Percentiles rank a stretch among this genome's conserved stretches.
These are phyloP conservation scores for Siphamia tubifer DNA, from an alignment of 2,113 vertebrate species.

Conservation along the genomic window DNA sequence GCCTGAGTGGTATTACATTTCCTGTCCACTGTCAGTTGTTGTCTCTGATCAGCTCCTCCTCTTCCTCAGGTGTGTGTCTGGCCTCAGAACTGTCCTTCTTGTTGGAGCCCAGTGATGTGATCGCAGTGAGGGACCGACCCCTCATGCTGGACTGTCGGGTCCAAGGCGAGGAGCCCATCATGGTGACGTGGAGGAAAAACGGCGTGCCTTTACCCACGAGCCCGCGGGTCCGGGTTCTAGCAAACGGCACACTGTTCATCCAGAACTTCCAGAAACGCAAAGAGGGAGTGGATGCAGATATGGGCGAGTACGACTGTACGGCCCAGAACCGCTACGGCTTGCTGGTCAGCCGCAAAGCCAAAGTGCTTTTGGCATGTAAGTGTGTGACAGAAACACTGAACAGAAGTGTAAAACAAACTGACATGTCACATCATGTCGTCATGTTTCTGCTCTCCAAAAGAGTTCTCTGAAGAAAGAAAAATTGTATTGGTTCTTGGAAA, in stretches of 20 bases:
- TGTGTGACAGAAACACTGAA: neutral
- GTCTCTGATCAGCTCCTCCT: neutral
- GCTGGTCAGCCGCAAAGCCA: constrained; percentile 79
- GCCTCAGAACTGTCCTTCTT: constrained; percentile 79
- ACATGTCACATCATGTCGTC: too few relatives aligned
- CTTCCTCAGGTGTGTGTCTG: constrained; percentile 28
- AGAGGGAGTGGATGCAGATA: constrained; percentile 48
- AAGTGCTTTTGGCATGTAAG: constrained; percentile 79
- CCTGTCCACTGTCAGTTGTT: neutral
- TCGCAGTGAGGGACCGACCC: constrained; percentile 65
- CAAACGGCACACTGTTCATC: constrained; percentile 76
- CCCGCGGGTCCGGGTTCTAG: constrained; percentile 53
- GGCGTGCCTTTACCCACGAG: constrained; percentile 51
- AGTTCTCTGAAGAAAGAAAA: too few relatives aligned
- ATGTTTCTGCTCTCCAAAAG: too few relatives aligned
- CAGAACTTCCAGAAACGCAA: constrained; percentile 63
- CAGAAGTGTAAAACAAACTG: too few relatives aligned
- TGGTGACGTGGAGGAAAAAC: constrained; percentile 75
- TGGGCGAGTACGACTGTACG: constrained; percentile 75
- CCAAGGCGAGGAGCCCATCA: constrained; percentile 72
- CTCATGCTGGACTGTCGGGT: constrained; percentile 79
- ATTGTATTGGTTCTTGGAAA: too few relatives aligned
- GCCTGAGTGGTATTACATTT: too few relatives aligned
- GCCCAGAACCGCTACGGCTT: constrained; percentile 75
- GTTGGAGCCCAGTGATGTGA: constrained; percentile 75